Evolutionary conservation across 2,113 vertebrate species (phyloP).

Genomic region (Lanius ludovicianus): DNA sequence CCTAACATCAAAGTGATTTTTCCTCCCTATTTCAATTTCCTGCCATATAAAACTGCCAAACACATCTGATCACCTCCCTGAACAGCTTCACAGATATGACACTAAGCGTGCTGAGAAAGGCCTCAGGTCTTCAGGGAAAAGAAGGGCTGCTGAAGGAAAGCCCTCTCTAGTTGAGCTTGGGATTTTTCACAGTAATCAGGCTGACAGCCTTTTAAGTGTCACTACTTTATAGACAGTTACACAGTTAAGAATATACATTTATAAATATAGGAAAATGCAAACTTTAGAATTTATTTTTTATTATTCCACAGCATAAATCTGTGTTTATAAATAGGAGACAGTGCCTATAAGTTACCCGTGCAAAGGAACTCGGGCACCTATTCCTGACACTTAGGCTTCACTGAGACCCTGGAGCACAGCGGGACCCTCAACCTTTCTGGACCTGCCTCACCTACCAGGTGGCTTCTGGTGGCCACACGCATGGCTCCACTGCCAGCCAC

Average conservation of each 20-base stretch:
- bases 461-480: background rate
- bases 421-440: conserved; percentile 23
- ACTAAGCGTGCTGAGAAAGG: background rate
- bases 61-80: background rate
- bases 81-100: background rate
- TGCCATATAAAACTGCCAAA: conserved; percentile 13
- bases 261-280: background rate
- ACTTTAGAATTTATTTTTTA: background rate
- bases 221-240: background rate
- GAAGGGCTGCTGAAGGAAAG: background rate
- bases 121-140: background rate
- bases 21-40: conserved; percentile 38
- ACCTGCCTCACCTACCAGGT: background rate
- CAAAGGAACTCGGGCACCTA: background rate
- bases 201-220: background rate
- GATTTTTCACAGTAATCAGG: background rate
- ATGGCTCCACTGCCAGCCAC: background rate
- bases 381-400: conserved; percentile 24
- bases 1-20: conserved; percentile 43
- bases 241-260: background rate
- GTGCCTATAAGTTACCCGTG: rapidly evolving
- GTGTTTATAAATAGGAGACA: background rate
- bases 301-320: background rate
- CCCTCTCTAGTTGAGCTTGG: background rate
- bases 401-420: background rate